Evolutionary conservation across 2,888 invertebrate genomes (phyloP).

Genomic region (Rhingia rostrata): DNA sequence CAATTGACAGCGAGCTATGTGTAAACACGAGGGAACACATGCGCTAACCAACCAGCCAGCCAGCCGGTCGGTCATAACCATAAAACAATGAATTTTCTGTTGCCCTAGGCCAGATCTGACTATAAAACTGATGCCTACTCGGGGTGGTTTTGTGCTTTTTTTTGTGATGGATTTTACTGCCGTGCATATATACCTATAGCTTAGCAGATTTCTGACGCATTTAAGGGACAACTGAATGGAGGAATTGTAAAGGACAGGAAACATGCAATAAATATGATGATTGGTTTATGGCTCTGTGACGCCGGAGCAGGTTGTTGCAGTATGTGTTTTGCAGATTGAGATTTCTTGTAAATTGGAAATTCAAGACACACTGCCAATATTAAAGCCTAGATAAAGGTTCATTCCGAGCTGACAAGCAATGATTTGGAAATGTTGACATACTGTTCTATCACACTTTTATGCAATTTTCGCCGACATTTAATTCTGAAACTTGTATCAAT

Average conservation of each 20-base stretch:
- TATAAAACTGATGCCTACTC: conserved; percentile 15
- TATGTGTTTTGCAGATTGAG: too few relatives aligned
- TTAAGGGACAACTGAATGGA: conserved; percentile 14
- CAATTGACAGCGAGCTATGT: conserved; percentile 41
- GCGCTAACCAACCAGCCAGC: neutral
- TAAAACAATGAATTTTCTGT: conserved; percentile 48
- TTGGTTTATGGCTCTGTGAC: neutral
- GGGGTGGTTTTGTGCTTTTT: conserved; percentile 11
- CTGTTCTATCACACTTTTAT: too few relatives aligned
- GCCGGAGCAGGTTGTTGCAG: neutral
- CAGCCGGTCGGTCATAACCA: neutral
- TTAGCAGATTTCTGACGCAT: conserved; percentile 23
- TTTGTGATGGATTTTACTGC: neutral
- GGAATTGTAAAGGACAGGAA: conserved; percentile 10
- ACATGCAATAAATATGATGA: conserved; percentile 18
- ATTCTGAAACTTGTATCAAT: too few relatives aligned
- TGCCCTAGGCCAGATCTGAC: conserved; percentile 42
- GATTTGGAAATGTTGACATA: too few relatives aligned
- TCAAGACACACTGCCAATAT: neutral
- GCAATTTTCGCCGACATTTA: too few relatives aligned
- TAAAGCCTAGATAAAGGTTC: too few relatives aligned
- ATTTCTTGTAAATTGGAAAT: neutral
- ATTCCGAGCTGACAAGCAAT: too few relatives aligned
- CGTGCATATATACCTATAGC: neutral
- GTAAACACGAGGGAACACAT: conserved; percentile 41